Evolutionary conservation across 2,888 invertebrate genomes (phyloP).

Genomic region (Lasioglossum malachurum): DNA sequence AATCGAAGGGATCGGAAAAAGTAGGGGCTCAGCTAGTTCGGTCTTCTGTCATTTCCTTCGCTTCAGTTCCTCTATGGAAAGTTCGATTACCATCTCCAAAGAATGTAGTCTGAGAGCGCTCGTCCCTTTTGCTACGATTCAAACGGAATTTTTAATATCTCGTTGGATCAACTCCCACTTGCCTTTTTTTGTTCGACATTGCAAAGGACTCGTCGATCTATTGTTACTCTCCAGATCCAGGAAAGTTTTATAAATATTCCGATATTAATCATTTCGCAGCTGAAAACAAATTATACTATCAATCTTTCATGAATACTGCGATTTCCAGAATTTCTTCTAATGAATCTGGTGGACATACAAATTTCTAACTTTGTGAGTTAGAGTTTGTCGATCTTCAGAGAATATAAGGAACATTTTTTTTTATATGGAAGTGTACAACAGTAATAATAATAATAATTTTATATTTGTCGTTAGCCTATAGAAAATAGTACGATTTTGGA

Average conservation of each 20-base stretch:
- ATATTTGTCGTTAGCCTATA: neutral
- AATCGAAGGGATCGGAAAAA: neutral
- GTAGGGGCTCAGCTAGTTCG: neutral
- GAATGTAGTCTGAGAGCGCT: neutral
- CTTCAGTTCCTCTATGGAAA: neutral
- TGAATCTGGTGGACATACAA: neutral
- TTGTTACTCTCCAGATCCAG: neutral
- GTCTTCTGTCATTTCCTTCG: neutral
- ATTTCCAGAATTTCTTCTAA: neutral
- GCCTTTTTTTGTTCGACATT: neutral
- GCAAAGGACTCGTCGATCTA: neutral
- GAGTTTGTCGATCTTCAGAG: neutral
- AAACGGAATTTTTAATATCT: constrained; percentile 1
- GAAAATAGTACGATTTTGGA: too few species aligned
- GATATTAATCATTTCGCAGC: neutral
- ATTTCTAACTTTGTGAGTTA: neutral
- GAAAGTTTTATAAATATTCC: neutral
- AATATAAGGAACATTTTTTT: neutral
- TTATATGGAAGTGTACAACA: neutral
- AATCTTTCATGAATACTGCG: neutral
- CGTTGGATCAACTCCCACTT: neutral
- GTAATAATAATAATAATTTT: neutral
- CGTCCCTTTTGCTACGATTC: neutral
- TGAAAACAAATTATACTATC: neutral
- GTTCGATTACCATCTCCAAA: neutral